Percentiles rank a stretch among this genome's conserved stretches.
These are phyloP conservation scores for Mactromeris polynyma DNA, from an alignment of 2,888 invertebrate genomes.

Conservation along the genomic window DNA sequence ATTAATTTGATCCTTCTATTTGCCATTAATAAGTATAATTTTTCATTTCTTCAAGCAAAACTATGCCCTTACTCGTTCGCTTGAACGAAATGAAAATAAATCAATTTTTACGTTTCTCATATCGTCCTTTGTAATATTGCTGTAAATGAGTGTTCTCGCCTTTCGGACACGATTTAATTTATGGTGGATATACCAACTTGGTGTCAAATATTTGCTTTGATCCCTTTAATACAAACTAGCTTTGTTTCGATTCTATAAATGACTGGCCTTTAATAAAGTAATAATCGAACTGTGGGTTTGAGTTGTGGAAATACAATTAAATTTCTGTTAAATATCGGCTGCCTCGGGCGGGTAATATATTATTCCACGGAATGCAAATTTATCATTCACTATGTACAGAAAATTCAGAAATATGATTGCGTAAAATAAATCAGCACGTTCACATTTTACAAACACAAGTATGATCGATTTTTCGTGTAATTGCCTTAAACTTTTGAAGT, in stretches of 20 bases:
- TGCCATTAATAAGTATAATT: background rate
- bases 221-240: constrained; percentile 32
- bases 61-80: background rate
- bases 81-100: constrained; percentile 3
- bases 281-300: constrained; percentile 42
- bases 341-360: background rate
- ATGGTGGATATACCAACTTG: constrained; percentile 36
- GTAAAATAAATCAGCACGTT: background rate
- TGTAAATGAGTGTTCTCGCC: constrained; percentile 27
- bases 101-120: constrained; percentile 34
- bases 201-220: constrained; percentile 54
- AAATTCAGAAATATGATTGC: background rate
- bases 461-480: background rate
- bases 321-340: background rate
- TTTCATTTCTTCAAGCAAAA: constrained; percentile 16
- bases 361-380: background rate
- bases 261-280: constrained; percentile 46
- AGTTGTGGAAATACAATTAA: constrained; percentile 41
- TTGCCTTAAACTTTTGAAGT: background rate
- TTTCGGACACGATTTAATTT: constrained; percentile 36
- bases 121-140: constrained; percentile 25
- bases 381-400: background rate
- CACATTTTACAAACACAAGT: background rate
- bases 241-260: constrained; percentile 42
- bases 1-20: background rate